Evolutionary conservation across 2,797 vertebrate genomes (phyloP).

Genomic region (Anableps anableps): DNA sequence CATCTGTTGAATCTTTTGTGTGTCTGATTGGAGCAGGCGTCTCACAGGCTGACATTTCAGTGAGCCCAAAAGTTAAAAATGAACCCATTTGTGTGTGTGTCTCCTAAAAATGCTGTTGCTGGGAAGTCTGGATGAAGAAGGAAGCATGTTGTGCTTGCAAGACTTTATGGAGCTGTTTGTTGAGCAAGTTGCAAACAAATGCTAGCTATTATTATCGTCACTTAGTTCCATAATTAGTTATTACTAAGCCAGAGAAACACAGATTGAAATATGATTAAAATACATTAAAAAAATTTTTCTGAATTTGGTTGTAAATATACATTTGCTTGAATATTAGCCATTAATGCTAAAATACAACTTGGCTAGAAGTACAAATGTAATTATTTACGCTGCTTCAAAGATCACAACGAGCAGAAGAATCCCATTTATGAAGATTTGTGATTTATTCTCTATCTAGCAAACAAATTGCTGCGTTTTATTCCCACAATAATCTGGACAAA

Average conservation of each 20-base stretch:
- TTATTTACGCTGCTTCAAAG: neutral
- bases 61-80: constrained; percentile 38
- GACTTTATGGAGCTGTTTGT: constrained; percentile 15
- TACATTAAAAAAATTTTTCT: neutral
- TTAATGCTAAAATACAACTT: neutral
- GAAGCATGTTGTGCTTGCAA: constrained; percentile 17
- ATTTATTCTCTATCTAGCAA: constrained; percentile 2
- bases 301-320: neutral
- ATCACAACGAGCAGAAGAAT: neutral
- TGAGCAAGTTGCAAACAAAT: constrained; percentile 1
- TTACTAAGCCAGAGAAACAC: neutral
- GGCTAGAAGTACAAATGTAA: neutral
- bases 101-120: constrained; percentile 10
- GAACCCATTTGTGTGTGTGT: constrained; percentile 30
- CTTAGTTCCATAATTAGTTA: neutral
- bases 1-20: constrained; percentile 45
- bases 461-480: neutral
- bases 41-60: constrained; percentile 55
- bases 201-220: neutral
- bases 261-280: neutral
- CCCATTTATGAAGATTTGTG: neutral
- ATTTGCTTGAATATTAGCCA: neutral
- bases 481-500: neutral
- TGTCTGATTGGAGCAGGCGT: constrained; percentile 27
- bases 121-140: constrained; percentile 8